Base-by-base conservation (phyloP, 1,140 invertebrate species). In the Pseudoatta argentina region DNA sequence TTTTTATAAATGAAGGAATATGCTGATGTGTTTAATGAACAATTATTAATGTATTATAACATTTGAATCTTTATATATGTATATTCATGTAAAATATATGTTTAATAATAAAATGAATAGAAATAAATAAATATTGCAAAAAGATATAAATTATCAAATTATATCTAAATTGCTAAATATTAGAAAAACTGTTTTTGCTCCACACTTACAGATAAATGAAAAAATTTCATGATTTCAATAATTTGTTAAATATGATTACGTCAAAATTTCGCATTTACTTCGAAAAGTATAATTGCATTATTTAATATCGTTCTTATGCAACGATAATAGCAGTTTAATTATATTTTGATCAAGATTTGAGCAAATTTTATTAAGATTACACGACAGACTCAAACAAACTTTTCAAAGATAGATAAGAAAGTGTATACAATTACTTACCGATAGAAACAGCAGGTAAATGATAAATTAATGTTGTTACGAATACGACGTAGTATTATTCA, bases 401-500 rank as follows among this genome's bases (percentile, higher is more conserved):
- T 59, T 57, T 21, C 12, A 3, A 30, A 53, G 30, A 55, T 27
- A 81, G 16, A 51, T 69, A 27, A 34, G 16, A 34, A 61, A 1
- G 10, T 24, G n/a, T 21, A 14, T 8, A 24, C 39, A 16, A 83
- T 83, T 75, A 75, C 44, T 83, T 73, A 73, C 39, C 55, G 24
- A 82, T 82, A 59, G 12, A 82, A 71, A 63, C 51, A 24, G 39
- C 55, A 30, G 55, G n/a, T 30, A 73, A 63, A 18, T 21, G 18
- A 61, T 18, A 34, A 83, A 75, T 75, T 75, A 53, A 83, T 83
- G 39, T n/a, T 2, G 12, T 51, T 73, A 55, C 18, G 24, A 72
- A 48, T 59, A 57, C 14, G 27, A 10, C 16, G 85, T 14, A 59
- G 44, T 27, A n/a, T 88, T 87, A 88, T 86, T 79, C 85, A 61